phyloP scores from a whole-genome alignment of 92 coral and sea anemone genomes.

The Zoanthus gigantus region DNA sequence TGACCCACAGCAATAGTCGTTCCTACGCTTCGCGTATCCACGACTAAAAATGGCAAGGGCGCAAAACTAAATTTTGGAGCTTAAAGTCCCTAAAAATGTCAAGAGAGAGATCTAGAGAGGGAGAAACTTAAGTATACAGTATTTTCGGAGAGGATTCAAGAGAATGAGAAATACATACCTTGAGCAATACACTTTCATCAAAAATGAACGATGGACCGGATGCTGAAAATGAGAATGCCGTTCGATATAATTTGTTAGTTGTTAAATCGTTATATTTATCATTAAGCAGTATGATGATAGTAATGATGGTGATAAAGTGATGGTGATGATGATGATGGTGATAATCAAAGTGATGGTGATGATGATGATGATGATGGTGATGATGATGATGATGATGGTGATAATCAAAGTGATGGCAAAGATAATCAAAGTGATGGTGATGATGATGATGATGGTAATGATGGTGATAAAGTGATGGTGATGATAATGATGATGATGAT shows the following conservation, averaged over 20 bases:
- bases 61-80: too few relatives aligned
- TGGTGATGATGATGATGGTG: neutral
- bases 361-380: neutral
- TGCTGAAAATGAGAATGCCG: conserved; percentile 33
- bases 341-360: neutral
- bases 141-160: neutral
- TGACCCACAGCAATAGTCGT: too few relatives aligned
- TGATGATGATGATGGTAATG: neutral
- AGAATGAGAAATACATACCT: neutral
- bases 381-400: neutral
- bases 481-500: neutral
- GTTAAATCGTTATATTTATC: neutral
- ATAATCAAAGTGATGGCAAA: neutral
- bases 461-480: neutral
- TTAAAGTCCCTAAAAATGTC: too few relatives aligned
- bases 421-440: neutral
- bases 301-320: neutral
- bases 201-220: conserved; percentile 70
- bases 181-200: neutral
- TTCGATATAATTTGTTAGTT: neutral
- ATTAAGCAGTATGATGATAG: neutral
- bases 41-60: too few relatives aligned
- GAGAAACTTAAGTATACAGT: too few relatives aligned
- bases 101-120: too few relatives aligned
- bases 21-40: too few relatives aligned